phyloP scores from a whole-genome alignment of 1,140 invertebrate genomes.

The Drosophila nasuta region DNA sequence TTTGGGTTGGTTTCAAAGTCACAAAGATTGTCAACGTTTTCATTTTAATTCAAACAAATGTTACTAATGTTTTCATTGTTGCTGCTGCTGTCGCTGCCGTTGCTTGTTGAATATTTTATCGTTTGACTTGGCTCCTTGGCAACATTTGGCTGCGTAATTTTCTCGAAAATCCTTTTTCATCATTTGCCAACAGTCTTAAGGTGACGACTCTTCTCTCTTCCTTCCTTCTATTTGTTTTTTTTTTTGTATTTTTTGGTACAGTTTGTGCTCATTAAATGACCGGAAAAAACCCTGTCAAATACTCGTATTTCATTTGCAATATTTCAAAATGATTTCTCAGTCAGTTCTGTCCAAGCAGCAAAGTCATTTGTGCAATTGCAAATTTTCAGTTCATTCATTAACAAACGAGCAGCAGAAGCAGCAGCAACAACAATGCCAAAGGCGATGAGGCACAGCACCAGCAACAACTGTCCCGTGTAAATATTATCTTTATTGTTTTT shows the following conservation, averaged over 20 bases:
- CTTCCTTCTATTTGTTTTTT: not conserved
- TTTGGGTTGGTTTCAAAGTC: slow-evolving; percentile 77
- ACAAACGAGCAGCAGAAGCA: slow-evolving; percentile 36
- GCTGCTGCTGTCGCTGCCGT: slow-evolving; percentile 50
- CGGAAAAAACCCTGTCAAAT: slow-evolving; percentile 13
- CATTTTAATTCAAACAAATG: slow-evolving; percentile 84
- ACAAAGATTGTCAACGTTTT: slow-evolving; percentile 81
- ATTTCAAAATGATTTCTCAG: slow-evolving; percentile 10
- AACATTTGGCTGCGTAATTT: slow-evolving; percentile 78
- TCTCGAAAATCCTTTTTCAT: slow-evolving; percentile 72
- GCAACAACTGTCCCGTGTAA: slow-evolving; percentile 53
- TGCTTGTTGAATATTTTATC: slow-evolving; percentile 81
- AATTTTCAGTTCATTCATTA: slow-evolving; percentile 58
- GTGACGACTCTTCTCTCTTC: slow-evolving; percentile 6
- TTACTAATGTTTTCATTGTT: slow-evolving; percentile 81
- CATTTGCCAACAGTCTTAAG: slow-evolving; percentile 66
- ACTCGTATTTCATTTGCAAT: slow-evolving; percentile 22
- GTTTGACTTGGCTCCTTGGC: slow-evolving; percentile 77
- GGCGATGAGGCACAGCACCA: slow-evolving; percentile 17
- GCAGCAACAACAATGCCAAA: slow-evolving; percentile 30
- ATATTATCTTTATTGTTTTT: slow-evolving; percentile 70
- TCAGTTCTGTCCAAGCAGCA: not conserved
- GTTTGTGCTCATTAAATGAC: slow-evolving; percentile 33
- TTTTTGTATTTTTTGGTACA: not conserved
- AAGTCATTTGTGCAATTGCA: slow-evolving; percentile 61